These are phyloP conservation scores for Trissolcus japonicus DNA, from an alignment of 2,888 invertebrate species.

Conservation along the genomic window DNA sequence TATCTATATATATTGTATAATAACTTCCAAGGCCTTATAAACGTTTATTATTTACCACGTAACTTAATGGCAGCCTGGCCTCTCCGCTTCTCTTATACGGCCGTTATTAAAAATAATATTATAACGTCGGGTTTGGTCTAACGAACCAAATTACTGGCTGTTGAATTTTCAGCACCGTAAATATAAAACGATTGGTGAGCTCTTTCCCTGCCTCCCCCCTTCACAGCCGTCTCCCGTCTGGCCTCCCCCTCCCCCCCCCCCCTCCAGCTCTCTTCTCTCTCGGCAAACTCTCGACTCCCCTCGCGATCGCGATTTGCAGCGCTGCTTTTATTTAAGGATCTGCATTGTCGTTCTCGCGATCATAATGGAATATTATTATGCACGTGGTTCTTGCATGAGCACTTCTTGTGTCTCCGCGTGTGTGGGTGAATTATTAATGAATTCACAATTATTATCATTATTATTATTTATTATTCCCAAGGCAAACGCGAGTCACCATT, in stretches of 20 bases:
- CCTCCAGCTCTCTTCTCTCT: not conserved
- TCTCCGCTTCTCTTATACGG: constrained; percentile 65
- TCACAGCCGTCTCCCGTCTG: constrained; percentile 19
- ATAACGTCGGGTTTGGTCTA: constrained; percentile 66
- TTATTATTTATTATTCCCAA: constrained; percentile 50
- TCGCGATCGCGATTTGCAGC: constrained; percentile 57
- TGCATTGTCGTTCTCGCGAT: constrained; percentile 58
- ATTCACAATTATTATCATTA: constrained; percentile 54
- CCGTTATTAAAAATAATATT: constrained; percentile 75
- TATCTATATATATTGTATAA: constrained; percentile 74
- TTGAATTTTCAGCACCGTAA: constrained; percentile 61
- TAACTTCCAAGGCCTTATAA: constrained; percentile 76
- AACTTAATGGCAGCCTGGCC: constrained; percentile 74
- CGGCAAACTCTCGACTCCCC: constrained; percentile 56
- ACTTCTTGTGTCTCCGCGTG: constrained; percentile 51
- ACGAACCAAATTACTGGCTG: constrained; percentile 63
- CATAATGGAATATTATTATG: constrained; percentile 58
- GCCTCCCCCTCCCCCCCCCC: constrained; percentile 1
- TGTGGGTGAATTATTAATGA: constrained; percentile 53
- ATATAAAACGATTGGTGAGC: constrained; percentile 57
- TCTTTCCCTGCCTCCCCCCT: constrained; percentile 45
- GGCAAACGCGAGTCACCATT: constrained; percentile 42
- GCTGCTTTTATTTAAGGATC: constrained; percentile 58
- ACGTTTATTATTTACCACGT: constrained; percentile 76
- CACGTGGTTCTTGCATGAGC: constrained; percentile 53